Evolutionary conservation across 2,797 vertebrate species (phyloP), one percentile per base, ranked within the genome.

Genomic region (Enteromius afrohamiltoni): DNA sequence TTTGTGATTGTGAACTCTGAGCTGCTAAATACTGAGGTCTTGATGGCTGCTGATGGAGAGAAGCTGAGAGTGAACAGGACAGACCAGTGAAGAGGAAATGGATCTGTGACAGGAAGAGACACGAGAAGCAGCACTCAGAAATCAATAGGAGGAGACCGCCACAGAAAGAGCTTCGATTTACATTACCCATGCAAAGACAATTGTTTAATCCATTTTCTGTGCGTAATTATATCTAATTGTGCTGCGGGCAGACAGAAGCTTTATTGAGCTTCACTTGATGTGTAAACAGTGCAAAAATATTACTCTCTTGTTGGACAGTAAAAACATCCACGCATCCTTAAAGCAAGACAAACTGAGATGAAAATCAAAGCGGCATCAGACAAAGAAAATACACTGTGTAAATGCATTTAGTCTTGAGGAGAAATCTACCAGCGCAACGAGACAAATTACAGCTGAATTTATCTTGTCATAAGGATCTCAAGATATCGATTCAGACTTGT

Each of bases 41-140:
- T 34, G 34, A 34, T 2, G 47, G 91, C 86, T 88, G 55, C 78
- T 89, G 91, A 92, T 88, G 85, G 90, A 92, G 90, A 88, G 87
- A 84, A 83, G 91, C 85, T 89, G 87, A 91, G 88, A 90, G 90
- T 91, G 92, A 90, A 93, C 93, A 93, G 92, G 92, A 94, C 93
- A 93, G 85, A 78, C 92, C 91, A 93, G 74, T 92, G 91, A 90
- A 93, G 93, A 87, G 91, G 92, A 94, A 94, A 88, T 74, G 81
- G 90, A 92, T 89, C 90, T 87, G 89, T 92, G 92, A 92, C 92
- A 93, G 86, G 87, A 85, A 88, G 89, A 90, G 58, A 82, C 75
- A 60, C 31, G 82, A 83, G 80, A 69, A 49, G 37, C 37, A 86
- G 80, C 70, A 79, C 64, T 77, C 67, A 31, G 64, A n/a, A 70